Evolutionary conservation across 2,888 invertebrate genomes (phyloP), one percentile per base, ranked within the genome.

Genomic region (Cantharis flavilabris): DNA sequence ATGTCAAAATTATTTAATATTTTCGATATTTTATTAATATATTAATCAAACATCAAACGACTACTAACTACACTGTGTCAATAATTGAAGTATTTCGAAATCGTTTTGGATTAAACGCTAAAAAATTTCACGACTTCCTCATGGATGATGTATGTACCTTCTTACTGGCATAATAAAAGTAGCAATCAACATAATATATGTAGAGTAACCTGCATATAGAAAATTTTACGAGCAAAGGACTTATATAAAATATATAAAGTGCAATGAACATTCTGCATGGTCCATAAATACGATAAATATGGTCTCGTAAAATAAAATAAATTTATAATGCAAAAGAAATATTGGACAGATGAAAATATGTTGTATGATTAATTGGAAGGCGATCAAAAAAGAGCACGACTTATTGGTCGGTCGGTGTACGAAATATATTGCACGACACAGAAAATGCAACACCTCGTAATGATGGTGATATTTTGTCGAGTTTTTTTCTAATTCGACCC

Each of bases 191-290:
- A 73, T 73, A 73, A 73, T 73, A 73, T 70, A 73, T 30, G 62
- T 28, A 69, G 73, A 26, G 49, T 69, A 73, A 62, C 69, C 49
- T 72, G 23, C 28, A 23, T n/a, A 65, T 71, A 49, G 75, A 69
- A 64, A n/a, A 62, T 69, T 76, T 76, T 76, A 76, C 75, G 75
- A 76, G 65, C 72, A 63, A 69, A 72, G 67, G 30, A 71, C 23
- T 67, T 76, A 71, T 67, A 62, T 71, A 72, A 71, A 49, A 72
- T 71, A 76, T 76, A 75, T 65, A 67, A 67, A 76, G 65, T 69
- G 75, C 75, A 72, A 76, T 76, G 75, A 72, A 72, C 69, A 72
- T 76, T 75, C 49, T 76, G 72, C 76, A 69, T 69, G 75, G 72
- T 72, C 71, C 33, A 72, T 69, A 72, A 69, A 76, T 70, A 76